Conservation (phyloP, 1,140 invertebrate species). For the Cherax destructor region DNA sequence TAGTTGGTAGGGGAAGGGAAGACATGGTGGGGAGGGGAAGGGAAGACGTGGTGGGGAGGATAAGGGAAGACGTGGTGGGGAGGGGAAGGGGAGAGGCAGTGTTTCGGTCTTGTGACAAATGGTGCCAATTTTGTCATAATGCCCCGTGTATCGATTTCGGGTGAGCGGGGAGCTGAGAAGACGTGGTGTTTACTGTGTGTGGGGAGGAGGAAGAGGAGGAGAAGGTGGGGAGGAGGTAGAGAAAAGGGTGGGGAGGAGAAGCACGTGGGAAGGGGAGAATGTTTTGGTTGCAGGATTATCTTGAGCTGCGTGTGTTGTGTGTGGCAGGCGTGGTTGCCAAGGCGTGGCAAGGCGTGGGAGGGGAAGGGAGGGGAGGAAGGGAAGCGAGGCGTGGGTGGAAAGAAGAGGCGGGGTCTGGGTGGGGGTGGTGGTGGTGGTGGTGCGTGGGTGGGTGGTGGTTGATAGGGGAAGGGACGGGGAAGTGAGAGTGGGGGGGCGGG, state of each 20-base stretch:
- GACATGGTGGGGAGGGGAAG: too few relatives aligned
- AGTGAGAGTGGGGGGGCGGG: background rate
- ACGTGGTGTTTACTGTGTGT: conserved; percentile 18
- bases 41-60: background rate
- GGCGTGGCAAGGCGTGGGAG: background rate
- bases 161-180: conserved; percentile 30
- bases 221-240: background rate
- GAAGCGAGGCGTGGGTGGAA: background rate
- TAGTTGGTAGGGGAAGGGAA: too few relatives aligned
- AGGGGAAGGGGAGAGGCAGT: background rate
- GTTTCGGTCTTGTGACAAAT: conserved; percentile 60
- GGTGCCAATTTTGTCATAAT: conserved; percentile 69
- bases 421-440: background rate
- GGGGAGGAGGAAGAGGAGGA: background rate
- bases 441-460: background rate
- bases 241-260: background rate
- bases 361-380: background rate
- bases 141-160: conserved; percentile 56
- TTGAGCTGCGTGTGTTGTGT: too few relatives aligned
- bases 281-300: too few relatives aligned
- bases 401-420: background rate
- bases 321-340: too few relatives aligned
- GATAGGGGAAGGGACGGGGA: background rate
- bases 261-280: background rate
- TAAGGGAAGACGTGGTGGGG: background rate